Evolutionary conservation across 2,888 invertebrate species (phyloP), one percentile per base, ranked within the genome.

Genomic region (Bhutanitis thaidina): DNA sequence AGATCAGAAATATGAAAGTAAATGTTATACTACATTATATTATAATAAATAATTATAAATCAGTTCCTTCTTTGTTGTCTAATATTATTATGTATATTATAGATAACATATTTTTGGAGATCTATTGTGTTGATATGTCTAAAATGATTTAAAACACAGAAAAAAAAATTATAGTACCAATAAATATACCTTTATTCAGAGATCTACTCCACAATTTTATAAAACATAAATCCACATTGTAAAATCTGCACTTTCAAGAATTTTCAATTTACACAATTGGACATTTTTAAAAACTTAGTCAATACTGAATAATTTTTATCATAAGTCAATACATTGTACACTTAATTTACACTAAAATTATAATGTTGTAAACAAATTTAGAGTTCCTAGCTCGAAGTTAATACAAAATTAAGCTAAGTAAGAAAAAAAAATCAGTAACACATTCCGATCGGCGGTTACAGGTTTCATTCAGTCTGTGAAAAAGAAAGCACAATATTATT

Each of bases 401-500:
- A 32, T 32, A 7, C 5, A 32, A 32, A 32, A 27, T 27, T 5
- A 27, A 8, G 5, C 1, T 27, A 27, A 8, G 1, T 8, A 27
- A 7, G 8, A 27, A 27, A 27, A 27, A 20, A 7, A 27, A 27
- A 7, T 7, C 20, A 2, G 5, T 20, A 20, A 20, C 20, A 20
- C 20, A 12, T 13, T 5, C 20, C 3, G 20, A 20, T 13, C 32
- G 7, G 32, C 32, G 3, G 32, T 32, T 12, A 25, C n/a, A 7
- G 1, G 9, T 49, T 49, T 66, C 54, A 60, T 60, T 75, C 73
- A 77, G 74, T 77, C 81, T 80, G 79, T 41, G 78, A 80, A 58
- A 59, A 48, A 67, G 62, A 57, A 41, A 14, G 12, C 13, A 35
- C 4, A 27, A 27, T 20, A 20, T 20, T 20, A 20, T 20, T 27